Base-by-base conservation (phyloP, 2,113 vertebrate species). In the Argyrosomus japonicus region DNA sequence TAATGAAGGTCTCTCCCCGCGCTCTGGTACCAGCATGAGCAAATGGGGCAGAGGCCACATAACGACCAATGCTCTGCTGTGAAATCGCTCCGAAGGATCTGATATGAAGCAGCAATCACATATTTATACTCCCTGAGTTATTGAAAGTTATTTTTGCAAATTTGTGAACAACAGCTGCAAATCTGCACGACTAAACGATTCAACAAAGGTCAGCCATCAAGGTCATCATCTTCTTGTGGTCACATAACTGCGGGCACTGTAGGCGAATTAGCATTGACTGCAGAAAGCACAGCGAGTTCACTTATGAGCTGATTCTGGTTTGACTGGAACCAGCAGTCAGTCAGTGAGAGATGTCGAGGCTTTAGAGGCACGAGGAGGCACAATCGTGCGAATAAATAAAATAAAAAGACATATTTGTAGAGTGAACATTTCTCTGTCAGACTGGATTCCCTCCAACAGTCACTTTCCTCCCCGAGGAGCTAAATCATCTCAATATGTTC, bases 401-500 rank as follows among this genome's bases (percentile, higher is more conserved):
- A 18, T 27, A n/a, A 50, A 50, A 48, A 62, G 50, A 21, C 10
- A 9, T 21, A 76, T 11, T 67, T 12, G 19, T 45, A 14, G 32
- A 45, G 9, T 50, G 9, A 18, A 50, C 9, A 15, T 19, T 45
- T 27, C 29, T 21, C 27, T 51, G 19, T 58, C 25, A 45, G 48
- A 5, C 17, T 27, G 6, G 53, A 60, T 43, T 19, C 4, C 25
- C 50, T 68, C 27, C 12, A 3, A 58, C 21, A 83, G 56, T 9
- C 45, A 63, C 43, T 57, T 62, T n/a, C 63, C 17, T n/a, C 63
- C 17, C 43, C 8, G 25, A 62, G 25, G 15, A 51, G 21, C 12
- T 5, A 19, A 63, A 79, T 65, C 40, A 61, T 77, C 53, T 70
- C 71, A 68, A n/a, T 70, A 60, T 64, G 65, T 75, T 85, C 56